Conservation (phyloP, 2,888 invertebrate species). For the Xestoiulus laeticollis region DNA sequence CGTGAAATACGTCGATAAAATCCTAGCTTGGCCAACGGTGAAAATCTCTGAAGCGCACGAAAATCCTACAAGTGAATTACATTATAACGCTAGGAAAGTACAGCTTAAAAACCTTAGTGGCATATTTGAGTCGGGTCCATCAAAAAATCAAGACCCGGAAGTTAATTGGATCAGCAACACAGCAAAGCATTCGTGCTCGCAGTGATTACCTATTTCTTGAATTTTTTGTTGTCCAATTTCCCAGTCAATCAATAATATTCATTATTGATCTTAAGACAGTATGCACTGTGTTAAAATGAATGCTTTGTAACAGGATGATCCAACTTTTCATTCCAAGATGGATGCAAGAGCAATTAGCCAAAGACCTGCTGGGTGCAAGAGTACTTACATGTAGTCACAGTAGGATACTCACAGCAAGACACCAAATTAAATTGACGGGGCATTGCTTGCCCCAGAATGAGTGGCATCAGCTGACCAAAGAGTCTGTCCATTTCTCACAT, state of each 20-base stretch:
- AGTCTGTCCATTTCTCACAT: too few relatives aligned
- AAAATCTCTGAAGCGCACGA: not conserved
- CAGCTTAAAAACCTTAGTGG: not conserved
- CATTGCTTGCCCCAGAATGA: too few relatives aligned
- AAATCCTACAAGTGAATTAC: not conserved
- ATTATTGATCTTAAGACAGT: too few relatives aligned
- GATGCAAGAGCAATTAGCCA: too few relatives aligned
- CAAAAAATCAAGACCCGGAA: not conserved
- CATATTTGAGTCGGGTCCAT: not conserved
- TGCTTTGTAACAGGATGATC: too few relatives aligned
- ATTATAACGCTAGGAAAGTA: not conserved
- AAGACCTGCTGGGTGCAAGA: too few relatives aligned
- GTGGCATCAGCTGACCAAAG: too few relatives aligned
- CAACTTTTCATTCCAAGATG: too few relatives aligned
- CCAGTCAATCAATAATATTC: not conserved
- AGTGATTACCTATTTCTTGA: not conserved
- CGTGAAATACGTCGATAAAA: not conserved
- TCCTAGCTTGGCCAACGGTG: not conserved
- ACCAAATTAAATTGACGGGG: too few relatives aligned
- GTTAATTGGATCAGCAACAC: not conserved
- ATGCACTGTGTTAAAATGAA: too few relatives aligned
- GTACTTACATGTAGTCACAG: too few relatives aligned
- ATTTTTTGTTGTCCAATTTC: not conserved
- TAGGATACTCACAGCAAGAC: too few relatives aligned
- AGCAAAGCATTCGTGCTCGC: not conserved